phyloP scores from a whole-genome alignment of 2,888 invertebrate species.

The Griposia aprilina region DNA sequence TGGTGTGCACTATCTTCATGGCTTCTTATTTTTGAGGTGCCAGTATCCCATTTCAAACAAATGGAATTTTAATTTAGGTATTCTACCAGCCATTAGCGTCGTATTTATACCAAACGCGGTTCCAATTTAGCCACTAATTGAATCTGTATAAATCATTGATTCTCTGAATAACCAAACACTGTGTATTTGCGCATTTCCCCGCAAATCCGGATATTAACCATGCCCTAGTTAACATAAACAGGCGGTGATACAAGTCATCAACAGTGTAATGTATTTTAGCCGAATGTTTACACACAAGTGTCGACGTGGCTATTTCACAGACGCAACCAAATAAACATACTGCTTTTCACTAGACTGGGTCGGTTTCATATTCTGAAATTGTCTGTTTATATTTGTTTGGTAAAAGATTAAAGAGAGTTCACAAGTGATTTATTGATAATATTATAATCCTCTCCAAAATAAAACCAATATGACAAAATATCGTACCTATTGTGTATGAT shows the following conservation, averaged over 20 bases:
- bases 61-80: not conserved
- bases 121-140: slow-evolving; percentile 27
- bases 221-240: slow-evolving; percentile 52
- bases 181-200: slow-evolving; percentile 25
- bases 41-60: not conserved
- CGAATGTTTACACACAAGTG: slow-evolving; percentile 47
- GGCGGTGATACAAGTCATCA: slow-evolving; percentile 57
- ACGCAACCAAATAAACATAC: slow-evolving; percentile 45
- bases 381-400: slow-evolving; percentile 17
- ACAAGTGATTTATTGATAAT: not conserved
- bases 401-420: slow-evolving; percentile 3
- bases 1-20: not conserved
- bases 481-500: not conserved
- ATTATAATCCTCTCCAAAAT: not conserved
- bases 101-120: not conserved
- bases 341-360: slow-evolving; percentile 22
- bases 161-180: slow-evolving; percentile 22
- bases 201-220: slow-evolving; percentile 41
- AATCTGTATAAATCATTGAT: slow-evolving; percentile 24
- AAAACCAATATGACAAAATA: not conserved
- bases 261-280: slow-evolving; percentile 44
- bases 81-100: not conserved
- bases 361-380: slow-evolving; percentile 26
- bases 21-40: not conserved
- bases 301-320: slow-evolving; percentile 52